Evolutionary conservation across 2,113 vertebrate species (phyloP).

Genomic region (Malurus alboscapulatus): DNA sequence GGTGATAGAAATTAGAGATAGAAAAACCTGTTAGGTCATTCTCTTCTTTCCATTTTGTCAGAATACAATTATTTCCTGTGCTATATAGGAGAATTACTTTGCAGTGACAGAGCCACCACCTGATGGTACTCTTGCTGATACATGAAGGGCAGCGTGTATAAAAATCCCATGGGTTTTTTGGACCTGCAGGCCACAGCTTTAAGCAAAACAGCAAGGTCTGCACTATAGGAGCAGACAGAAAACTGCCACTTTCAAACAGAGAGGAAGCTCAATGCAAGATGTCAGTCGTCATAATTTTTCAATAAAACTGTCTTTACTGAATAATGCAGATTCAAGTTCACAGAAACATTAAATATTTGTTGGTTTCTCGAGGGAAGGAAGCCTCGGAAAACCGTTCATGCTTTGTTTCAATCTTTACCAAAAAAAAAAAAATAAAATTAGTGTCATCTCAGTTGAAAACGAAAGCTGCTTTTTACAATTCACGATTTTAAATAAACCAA

Average conservation of each 20-base stretch:
- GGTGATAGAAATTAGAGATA: background rate
- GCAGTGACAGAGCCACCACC: background rate
- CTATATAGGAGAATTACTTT: background rate
- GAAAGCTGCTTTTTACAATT: background rate
- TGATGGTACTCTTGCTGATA: background rate
- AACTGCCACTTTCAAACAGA: background rate
- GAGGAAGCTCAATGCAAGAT: background rate
- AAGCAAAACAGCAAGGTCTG: background rate
- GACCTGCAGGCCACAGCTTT: background rate
- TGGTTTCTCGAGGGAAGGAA: background rate
- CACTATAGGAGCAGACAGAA: background rate
- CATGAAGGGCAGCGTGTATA: rapidly evolving
- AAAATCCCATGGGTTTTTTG: background rate
- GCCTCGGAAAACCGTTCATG: rapidly evolving
- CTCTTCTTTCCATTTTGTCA: background rate
- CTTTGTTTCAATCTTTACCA: background rate
- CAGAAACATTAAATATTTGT: background rate
- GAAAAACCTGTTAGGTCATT: background rate
- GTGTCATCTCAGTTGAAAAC: background rate
- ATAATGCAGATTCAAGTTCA: background rate
- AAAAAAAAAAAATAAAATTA: background rate
- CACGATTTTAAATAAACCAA: background rate
- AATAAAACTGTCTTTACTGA: background rate
- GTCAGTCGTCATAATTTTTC: background rate
- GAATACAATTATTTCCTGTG: background rate